Base-by-base conservation (phyloP, 2,113 vertebrate species). In the Notothenia coriiceps region DNA sequence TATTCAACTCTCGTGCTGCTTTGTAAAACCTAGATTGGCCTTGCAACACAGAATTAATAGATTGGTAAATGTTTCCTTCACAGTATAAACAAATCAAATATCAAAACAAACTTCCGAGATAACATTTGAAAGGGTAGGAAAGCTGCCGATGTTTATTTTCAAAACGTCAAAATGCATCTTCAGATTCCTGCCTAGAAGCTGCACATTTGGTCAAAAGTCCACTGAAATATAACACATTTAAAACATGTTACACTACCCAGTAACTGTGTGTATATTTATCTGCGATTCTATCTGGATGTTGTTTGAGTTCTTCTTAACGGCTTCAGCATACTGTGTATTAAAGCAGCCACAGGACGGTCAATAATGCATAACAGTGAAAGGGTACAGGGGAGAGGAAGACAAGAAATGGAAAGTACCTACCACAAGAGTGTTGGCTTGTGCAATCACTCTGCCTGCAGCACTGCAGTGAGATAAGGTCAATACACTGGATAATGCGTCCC, bases 341-440 rank as follows among this genome's bases (percentile, higher is more conserved):
- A 74, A 62, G 59, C 25, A 73, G 33, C 29, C 63, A 70, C 46
- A 40, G 2, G 11, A 20, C 57, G 69, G 56, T 76, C 71, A 80
- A 87, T 79, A 77, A 85, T 86, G 22, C 60, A 87, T 79, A 55
- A n/a, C 55, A 44, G n/a, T 12, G 33, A 71, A 17, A 76, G 33
- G 47, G 57, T 46, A 18, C 6, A 70, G 20, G 14, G 25, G n/a
- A 49, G 35, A 47, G 9, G 22, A 68, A 40, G 62, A 65, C 15
- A 44, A 55, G 6, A 5, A 43, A 71, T 10, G 6, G 29, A 43
- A 49, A 15, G 29, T n/a, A 76, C 14, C 29, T 22, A 22, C 22
- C 22, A 22, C 22, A 22, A 22, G 17, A 51, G 52, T 4, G 17
- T n/a, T 5, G 35, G 25, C 43, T 9, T 18, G n/a, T 74, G 6